Evolutionary conservation across 2,888 invertebrate genomes (phyloP), one percentile per base, ranked within the genome.

Genomic region (Sericinus montela): DNA sequence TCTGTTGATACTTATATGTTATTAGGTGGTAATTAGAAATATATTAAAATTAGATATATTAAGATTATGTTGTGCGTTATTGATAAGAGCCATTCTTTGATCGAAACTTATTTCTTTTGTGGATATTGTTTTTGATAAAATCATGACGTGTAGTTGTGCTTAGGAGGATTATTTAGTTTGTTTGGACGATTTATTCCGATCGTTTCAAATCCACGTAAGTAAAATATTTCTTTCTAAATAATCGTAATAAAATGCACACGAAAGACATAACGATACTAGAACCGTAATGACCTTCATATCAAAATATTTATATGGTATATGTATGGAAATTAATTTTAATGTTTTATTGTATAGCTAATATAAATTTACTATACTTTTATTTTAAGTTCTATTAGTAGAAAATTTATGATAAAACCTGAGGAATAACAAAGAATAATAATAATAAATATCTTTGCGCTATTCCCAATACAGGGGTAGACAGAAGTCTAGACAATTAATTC

Each of bases 111-210:
- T 59, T 56, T 63, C 60, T 60, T 58, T 53, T 61, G 57, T 59
- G 53, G 41, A 51, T 52, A 51, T 39, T 39, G 55, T 50, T 52
- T 39, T 52, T 53, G 39, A 40, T 42, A 37, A 62, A 62, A 58
- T 57, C 62, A 67, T 76, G 76, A 76, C 75, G 76, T 71, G 67
- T 67, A 67, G 54, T 39, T 38, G 53, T 54, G 53, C 50, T 50
- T 48, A 51, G 46, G 58, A 55, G 29, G 10, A 30, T 3, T 30
- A 10, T 30, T 30, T n/a, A n/a, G n/a, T n/a, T 54, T 52, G 50
- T 50, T 48, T 50, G 46, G 57, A 55, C 10, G 3, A 30, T 3
- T 11, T 11, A 11, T 30, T 5, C 25, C 7, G 8, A 6, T 11
- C 1, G 11, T 11, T 11, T 5, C n/a, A 6, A 11, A 11, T 30